Evolutionary conservation across 2,797 vertebrate species (phyloP).

Genomic region (Gymnoscopelus braueri): DNA sequence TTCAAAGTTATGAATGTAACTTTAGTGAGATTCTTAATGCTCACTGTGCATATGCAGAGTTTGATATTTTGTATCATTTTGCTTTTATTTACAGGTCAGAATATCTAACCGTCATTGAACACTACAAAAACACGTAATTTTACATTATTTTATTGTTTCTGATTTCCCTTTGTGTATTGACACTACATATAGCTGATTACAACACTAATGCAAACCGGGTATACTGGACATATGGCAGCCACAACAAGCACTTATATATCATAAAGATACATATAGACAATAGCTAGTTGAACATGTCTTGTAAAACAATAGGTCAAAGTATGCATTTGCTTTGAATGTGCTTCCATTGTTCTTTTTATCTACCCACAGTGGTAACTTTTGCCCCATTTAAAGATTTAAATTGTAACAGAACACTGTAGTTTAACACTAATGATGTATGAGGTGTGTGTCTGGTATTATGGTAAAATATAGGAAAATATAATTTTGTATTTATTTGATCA

Average conservation of each 20-base stretch:
- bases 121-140: slow-evolving; percentile 1
- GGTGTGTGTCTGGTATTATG: slow-evolving; percentile 4
- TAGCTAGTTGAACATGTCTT: not conserved
- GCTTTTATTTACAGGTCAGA: not conserved
- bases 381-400: not conserved
- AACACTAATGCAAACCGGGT: slow-evolving; percentile 1
- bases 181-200: not conserved
- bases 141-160: not conserved
- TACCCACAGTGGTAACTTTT: not conserved
- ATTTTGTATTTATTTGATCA: not conserved
- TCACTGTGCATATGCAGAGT: not conserved
- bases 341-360: slow-evolving; percentile 11
- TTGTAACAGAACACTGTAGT: not conserved
- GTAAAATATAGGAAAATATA: not conserved
- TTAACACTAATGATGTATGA: slow-evolving; percentile 1
- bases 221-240: not conserved
- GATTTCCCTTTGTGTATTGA: slow-evolving; percentile 1
- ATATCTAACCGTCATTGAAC: not conserved
- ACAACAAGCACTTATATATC: not conserved
- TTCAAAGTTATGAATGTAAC: slow-evolving; percentile 32
- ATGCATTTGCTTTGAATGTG: not conserved
- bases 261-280: not conserved
- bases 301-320: slow-evolving; percentile 4
- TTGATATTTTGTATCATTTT: not conserved
- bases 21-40: not conserved